A percentile compares a stretch with the other conserved stretches of the same genome.
These are phyloP conservation scores for Stenichneumon culpator DNA, from an alignment of 2,888 invertebrate genomes.

Conservation along the genomic window DNA sequence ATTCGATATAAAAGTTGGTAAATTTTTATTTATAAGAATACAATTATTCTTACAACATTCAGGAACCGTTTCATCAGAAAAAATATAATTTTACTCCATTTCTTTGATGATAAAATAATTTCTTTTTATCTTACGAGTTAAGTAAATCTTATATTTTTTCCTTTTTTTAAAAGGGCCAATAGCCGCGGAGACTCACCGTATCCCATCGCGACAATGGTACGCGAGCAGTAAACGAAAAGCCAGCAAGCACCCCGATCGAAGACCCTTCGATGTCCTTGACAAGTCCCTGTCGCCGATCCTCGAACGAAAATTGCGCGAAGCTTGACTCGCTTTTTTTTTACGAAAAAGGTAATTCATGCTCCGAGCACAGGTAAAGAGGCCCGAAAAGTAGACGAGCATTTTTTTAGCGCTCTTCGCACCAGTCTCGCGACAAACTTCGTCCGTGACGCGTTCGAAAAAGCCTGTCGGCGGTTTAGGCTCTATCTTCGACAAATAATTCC, in stretches of 20 bases:
- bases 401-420: conserved; percentile 48
- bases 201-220: conserved; percentile 57
- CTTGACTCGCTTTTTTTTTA: conserved; percentile 43
- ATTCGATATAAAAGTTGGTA: background rate
- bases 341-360: conserved; percentile 33
- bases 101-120: too few species aligned
- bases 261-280: conserved; percentile 76
- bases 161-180: conserved; percentile 36
- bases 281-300: conserved; percentile 38
- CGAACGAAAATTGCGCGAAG: conserved; percentile 40
- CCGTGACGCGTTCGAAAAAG: conserved; percentile 38
- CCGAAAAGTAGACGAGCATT: conserved; percentile 42
- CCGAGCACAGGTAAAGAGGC: conserved; percentile 58
- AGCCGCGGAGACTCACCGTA: conserved; percentile 43
- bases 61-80: too few species aligned
- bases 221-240: conserved; percentile 55
- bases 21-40: background rate
- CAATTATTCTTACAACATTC: too few species aligned
- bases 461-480: background rate
- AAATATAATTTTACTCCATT: too few species aligned
- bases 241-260: conserved; percentile 50
- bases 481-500: background rate
- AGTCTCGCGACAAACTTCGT: conserved; percentile 52
- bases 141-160: conserved; percentile 7
- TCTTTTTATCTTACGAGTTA: too few species aligned